Percentiles rank a stretch among this genome's conserved stretches.
These are phyloP conservation scores for Rhinogobius similis DNA, from an alignment of 2,113 vertebrate species.

Conservation along the genomic window DNA sequence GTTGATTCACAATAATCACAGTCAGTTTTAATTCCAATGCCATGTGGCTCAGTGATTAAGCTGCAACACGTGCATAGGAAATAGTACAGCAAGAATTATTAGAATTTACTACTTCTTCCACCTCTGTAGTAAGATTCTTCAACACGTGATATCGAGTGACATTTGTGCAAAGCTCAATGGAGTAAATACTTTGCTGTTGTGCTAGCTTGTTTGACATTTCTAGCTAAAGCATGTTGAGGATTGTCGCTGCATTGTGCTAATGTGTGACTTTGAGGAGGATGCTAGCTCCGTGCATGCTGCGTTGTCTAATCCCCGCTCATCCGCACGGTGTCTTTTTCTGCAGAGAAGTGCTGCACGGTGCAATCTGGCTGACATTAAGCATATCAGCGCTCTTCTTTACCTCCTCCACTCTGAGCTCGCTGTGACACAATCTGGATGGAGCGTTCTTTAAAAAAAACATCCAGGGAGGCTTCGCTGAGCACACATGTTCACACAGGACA, in stretches of 20 bases:
- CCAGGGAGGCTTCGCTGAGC: constrained; percentile 50
- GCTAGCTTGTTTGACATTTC: constrained; percentile 49
- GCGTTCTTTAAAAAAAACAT: constrained; percentile 41
- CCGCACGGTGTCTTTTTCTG: constrained; percentile 60
- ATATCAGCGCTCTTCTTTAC: constrained; percentile 59
- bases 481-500: constrained; percentile 21
- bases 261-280: constrained; percentile 35
- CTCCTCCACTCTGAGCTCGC: constrained; percentile 57
- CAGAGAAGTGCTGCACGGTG: constrained; percentile 63
- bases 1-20: too few relatives aligned
- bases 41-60: too few relatives aligned
- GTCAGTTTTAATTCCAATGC: too few relatives aligned
- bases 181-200: not conserved
- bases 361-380: constrained; percentile 72
- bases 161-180: constrained; percentile 3
- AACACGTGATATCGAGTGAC: constrained; percentile 9
- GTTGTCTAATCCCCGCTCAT: constrained; percentile 67
- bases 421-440: constrained; percentile 69
- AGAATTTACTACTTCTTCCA: not conserved
- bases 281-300: constrained; percentile 45
- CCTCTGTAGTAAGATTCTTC: not conserved
- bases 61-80: too few relatives aligned
- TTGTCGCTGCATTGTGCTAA: constrained; percentile 34
- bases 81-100: not conserved
- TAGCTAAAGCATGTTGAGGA: constrained; percentile 13